Percentiles rank a stretch among this genome's conserved stretches.
phyloP scores from a whole-genome alignment of 1,140 invertebrate genomes.

The Eueides isabella region DNA sequence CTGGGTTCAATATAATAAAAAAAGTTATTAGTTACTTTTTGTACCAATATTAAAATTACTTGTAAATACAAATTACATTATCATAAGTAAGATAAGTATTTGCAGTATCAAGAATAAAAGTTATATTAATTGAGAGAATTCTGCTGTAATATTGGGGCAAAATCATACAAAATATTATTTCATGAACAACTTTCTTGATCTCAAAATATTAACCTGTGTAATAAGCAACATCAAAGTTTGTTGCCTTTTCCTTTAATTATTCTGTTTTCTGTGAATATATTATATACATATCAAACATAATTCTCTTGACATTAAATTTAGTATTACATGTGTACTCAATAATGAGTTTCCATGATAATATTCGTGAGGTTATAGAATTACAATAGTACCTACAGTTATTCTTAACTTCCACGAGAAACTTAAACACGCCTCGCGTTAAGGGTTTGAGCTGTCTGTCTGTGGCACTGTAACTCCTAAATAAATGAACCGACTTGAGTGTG shows the following conservation, averaged over 20 bases:
- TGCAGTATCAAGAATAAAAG: neutral
- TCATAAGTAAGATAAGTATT: neutral
- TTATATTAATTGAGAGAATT: neutral
- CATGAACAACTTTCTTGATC: conserved; percentile 23
- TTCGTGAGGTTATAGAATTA: neutral
- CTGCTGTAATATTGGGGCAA: no score
- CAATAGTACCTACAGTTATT: no score
- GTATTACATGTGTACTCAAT: conserved; percentile 44
- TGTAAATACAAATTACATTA: neutral
- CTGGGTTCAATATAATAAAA: conserved; percentile 29
- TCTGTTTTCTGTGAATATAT: conserved; percentile 64
- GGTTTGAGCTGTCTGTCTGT: no score
- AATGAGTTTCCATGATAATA: conserved; percentile 39
- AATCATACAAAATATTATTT: no score
- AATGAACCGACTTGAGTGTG: no score
- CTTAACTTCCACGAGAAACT: no score
- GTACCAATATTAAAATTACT: neutral
- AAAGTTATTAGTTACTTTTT: neutral
- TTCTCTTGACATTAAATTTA: conserved; percentile 59
- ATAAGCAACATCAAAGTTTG: conserved; percentile 49
- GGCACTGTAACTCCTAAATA: no score
- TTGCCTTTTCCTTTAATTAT: conserved; percentile 61
- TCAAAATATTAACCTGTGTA: conserved; percentile 39
- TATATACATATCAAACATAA: conserved; percentile 61
- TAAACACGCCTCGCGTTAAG: no score